Percentiles rank a stretch among this genome's conserved stretches.
These are phyloP conservation scores for Spondyliosoma cantharus DNA, from an alignment of 2,797 vertebrate species.

Conservation along the genomic window DNA sequence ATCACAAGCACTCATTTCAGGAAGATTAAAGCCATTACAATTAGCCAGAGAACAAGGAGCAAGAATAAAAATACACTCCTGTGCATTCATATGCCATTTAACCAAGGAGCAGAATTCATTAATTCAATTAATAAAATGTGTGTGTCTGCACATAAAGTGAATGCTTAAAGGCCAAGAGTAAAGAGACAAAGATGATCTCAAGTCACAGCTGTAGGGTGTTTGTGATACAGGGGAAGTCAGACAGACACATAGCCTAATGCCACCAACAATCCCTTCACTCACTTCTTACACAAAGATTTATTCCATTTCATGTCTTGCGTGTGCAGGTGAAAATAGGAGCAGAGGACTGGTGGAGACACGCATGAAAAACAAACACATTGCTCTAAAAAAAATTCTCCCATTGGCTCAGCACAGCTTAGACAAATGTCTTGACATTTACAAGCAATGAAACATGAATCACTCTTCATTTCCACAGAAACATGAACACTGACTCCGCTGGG, in stretches of 20 bases:
- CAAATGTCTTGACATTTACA: slow-evolving; percentile 65
- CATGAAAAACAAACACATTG: slow-evolving; percentile 41
- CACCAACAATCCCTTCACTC: slow-evolving; percentile 2
- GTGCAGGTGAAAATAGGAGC: slow-evolving; percentile 23
- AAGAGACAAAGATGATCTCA: neutral
- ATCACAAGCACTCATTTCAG: slow-evolving; percentile 69
- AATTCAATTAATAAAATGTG: slow-evolving; percentile 39
- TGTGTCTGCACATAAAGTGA: neutral
- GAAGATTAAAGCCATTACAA: slow-evolving; percentile 80
- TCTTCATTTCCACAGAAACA: slow-evolving; percentile 53
- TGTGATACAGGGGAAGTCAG: neutral
- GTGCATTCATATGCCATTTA: slow-evolving; percentile 50
- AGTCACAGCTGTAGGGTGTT: slow-evolving; percentile 6
- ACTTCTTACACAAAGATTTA: slow-evolving; percentile 6
- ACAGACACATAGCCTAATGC: neutral
- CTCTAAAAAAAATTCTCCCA: slow-evolving; percentile 28
- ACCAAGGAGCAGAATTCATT: slow-evolving; percentile 24
- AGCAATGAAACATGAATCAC: slow-evolving; percentile 60
- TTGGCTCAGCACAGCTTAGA: slow-evolving; percentile 32
- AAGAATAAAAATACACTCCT: slow-evolving; percentile 41
- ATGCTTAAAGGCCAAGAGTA: neutral
- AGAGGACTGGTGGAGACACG: neutral
- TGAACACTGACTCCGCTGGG: slow-evolving; percentile 46
- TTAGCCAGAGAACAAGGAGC: slow-evolving; percentile 48
- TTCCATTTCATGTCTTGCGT: slow-evolving; percentile 6